These are phyloP conservation scores for Cettia cetti DNA, from an alignment of 2,113 vertebrate genomes.

Conservation along the genomic window DNA sequence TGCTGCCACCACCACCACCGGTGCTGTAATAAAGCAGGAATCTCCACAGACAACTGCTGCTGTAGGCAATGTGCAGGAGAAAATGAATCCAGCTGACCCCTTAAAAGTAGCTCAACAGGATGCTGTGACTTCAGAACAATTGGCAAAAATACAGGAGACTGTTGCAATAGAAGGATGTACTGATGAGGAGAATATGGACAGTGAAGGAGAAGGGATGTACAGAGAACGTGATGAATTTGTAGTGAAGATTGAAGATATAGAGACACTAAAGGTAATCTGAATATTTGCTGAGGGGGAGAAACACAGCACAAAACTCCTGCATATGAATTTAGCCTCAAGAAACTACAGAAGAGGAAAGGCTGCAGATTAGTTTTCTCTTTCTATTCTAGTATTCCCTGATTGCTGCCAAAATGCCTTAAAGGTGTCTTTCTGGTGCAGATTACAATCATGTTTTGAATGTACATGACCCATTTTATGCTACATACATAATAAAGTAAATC, in stretches of 20 bases:
- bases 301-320: background rate
- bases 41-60: conserved; percentile 58
- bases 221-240: conserved; percentile 97
- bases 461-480: background rate
- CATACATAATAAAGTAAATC: background rate
- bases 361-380: background rate
- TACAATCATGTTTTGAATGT: background rate
- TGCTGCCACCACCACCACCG: background rate
- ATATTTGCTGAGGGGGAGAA: background rate
- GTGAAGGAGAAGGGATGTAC: conserved; percentile 96
- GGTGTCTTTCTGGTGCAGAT: background rate
- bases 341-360: background rate
- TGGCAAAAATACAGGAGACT: conserved; percentile 78
- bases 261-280: conserved; percentile 85
- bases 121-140: conserved; percentile 68
- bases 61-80: conserved; percentile 64
- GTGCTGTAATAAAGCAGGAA: conserved; percentile 73
- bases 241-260: conserved; percentile 96
- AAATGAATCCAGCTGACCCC: conserved; percentile 55
- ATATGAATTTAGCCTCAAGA: background rate
- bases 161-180: conserved; percentile 92
- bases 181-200: conserved; percentile 91
- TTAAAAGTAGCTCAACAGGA: conserved; percentile 67
- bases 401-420: background rate
- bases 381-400: background rate